These are phyloP conservation scores for Candidula unifasciata DNA, from an alignment of 2,888 invertebrate genomes.

Conservation along the genomic window DNA sequence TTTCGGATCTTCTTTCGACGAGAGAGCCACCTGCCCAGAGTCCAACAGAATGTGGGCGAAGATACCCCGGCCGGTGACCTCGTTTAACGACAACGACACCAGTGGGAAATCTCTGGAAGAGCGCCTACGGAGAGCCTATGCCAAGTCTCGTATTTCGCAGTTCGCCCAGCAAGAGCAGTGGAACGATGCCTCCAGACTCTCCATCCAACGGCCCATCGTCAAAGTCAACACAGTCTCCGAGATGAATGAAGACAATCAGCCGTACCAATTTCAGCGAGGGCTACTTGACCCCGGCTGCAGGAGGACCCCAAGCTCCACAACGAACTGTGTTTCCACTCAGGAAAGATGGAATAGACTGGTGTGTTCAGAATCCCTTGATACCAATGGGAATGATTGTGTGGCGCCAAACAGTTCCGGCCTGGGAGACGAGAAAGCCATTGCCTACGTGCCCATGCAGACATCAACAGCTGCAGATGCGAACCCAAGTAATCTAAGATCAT, in stretches of 20 bases:
- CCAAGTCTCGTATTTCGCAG: slow-evolving; percentile 13
- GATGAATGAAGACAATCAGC: background rate
- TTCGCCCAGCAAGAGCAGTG: slow-evolving; percentile 29
- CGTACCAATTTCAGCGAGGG: slow-evolving; percentile 21
- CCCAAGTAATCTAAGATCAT: slow-evolving; percentile 18
- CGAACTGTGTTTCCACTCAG: background rate
- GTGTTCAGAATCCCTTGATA: slow-evolving; percentile 1
- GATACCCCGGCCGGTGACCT: background rate
- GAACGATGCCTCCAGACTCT: slow-evolving; percentile 6
- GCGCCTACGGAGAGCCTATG: slow-evolving; percentile 38
- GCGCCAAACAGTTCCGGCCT: background rate
- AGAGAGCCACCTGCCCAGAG: slow-evolving; percentile 15
- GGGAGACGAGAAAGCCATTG: background rate
- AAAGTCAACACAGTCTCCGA: slow-evolving; percentile 22
- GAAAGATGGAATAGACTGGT: slow-evolving; percentile 39
- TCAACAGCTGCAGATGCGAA: slow-evolving; percentile 11
- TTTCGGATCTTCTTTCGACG: slow-evolving; percentile 11
- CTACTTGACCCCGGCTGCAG: slow-evolving; percentile 21
- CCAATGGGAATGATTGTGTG: slow-evolving; percentile 7
- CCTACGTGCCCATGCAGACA: slow-evolving; percentile 15
- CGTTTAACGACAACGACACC: background rate
- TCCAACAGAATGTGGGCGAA: slow-evolving; percentile 24
- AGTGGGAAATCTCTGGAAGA: slow-evolving; percentile 28
- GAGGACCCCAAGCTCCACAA: background rate
- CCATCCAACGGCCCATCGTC: slow-evolving; percentile 12